These are phyloP conservation scores for Chrysocyon brachyurus DNA, from an alignment of 2,797 vertebrate species.

Conservation along the genomic window DNA sequence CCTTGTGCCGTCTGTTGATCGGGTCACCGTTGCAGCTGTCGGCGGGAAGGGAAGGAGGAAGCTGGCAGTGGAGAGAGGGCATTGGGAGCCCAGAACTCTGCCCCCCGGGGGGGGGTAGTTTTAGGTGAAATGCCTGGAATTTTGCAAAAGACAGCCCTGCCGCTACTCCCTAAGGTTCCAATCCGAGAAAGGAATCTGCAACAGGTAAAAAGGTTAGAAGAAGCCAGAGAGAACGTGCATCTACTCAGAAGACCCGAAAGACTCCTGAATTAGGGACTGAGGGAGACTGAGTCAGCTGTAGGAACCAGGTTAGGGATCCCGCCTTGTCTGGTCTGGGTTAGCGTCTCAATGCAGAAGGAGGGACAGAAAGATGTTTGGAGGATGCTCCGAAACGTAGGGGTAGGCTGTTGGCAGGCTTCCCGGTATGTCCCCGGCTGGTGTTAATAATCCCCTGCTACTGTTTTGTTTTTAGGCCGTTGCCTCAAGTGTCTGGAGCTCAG, in stretches of 20 bases:
- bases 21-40: not conserved
- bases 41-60: not conserved
- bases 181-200: not conserved
- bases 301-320: not conserved
- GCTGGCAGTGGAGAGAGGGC: not conserved
- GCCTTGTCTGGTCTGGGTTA: not conserved
- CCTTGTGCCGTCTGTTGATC: not conserved
- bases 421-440: not conserved
- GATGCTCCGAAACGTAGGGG: not conserved
- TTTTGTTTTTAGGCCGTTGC: constrained; percentile 65
- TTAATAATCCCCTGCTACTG: constrained; percentile 1
- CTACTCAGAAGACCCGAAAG: not conserved
- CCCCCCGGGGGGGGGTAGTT: not conserved
- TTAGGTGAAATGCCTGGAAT: constrained; percentile 17
- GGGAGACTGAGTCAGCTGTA: not conserved
- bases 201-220: constrained; percentile 9
- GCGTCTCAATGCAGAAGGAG: not conserved
- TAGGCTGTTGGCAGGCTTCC: not conserved
- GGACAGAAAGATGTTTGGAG: constrained; percentile 26
- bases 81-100: not conserved
- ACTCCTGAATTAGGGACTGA: not conserved
- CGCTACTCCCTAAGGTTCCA: not conserved
- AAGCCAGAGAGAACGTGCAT: not conserved
- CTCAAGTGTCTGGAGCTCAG: constrained; percentile 36
- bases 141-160: not conserved